Evolutionary conservation across 2,797 vertebrate genomes (phyloP).

Genomic region (Sebastes aleutianus): DNA sequence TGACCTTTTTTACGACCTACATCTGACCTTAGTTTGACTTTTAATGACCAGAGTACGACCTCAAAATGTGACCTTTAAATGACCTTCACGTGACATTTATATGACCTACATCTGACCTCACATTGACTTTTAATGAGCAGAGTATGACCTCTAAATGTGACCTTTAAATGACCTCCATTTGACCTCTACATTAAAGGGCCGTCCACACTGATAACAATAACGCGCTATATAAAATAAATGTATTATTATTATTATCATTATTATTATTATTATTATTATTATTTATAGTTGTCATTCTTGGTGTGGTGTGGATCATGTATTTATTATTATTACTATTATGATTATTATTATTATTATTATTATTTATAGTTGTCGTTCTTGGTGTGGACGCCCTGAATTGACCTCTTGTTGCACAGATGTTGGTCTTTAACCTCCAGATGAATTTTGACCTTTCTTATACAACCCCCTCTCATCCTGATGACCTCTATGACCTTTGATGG

Average conservation of each 20-base stretch:
- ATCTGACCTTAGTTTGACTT: too few relatives aligned
- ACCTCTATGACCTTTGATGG: neutral
- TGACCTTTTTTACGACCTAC: neutral
- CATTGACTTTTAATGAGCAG: too few relatives aligned
- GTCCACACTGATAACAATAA: too few relatives aligned
- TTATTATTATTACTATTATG: too few relatives aligned
- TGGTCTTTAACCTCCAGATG: neutral
- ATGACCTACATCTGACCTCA: too few relatives aligned
- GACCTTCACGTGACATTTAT: neutral
- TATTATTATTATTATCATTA: too few relatives aligned
- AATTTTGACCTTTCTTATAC: neutral
- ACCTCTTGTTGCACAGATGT: neutral
- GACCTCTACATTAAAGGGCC: neutral
- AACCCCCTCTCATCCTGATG: neutral
- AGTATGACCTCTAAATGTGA: neutral
- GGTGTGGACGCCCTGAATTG: neutral
- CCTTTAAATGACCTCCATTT: neutral
- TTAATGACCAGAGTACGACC: too few relatives aligned
- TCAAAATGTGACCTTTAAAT: neutral
- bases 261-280: too few relatives aligned
- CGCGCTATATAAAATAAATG: too few relatives aligned
- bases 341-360: too few relatives aligned
- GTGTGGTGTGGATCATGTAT: neutral
- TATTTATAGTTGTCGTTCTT: too few relatives aligned
- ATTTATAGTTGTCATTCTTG: too few relatives aligned